These are phyloP conservation scores for Neolamprologus devosi DNA, from an alignment of 2,113 vertebrate genomes.

Conservation along the genomic window DNA sequence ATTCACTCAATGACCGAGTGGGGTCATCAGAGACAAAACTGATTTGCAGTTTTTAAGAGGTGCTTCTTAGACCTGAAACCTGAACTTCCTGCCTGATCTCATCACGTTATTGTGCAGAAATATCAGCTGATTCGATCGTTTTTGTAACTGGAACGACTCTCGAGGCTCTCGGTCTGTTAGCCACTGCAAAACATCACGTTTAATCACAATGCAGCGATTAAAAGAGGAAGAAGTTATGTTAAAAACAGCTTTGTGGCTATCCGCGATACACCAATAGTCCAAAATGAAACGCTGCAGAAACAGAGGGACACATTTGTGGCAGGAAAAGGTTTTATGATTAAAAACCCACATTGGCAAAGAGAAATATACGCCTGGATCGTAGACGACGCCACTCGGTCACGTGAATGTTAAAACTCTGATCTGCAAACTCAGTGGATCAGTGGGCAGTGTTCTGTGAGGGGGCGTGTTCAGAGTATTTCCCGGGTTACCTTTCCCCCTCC, in stretches of 20 bases:
- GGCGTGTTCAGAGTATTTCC: background rate
- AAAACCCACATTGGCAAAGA: background rate
- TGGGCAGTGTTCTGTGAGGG: background rate
- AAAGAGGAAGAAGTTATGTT: rapidly evolving
- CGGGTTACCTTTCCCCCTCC: slow-evolving; percentile 87
- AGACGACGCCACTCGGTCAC: background rate
- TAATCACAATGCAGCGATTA: background rate
- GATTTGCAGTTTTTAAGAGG: background rate
- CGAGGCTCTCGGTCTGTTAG: background rate
- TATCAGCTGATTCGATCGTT: background rate
- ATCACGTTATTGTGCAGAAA: background rate
- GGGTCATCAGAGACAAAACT: background rate
- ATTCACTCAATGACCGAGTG: background rate
- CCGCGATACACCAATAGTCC: rapidly evolving
- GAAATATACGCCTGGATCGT: too few species aligned
- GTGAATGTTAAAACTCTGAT: background rate
- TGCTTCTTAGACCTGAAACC: background rate
- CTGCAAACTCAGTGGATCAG: background rate
- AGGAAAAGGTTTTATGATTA: background rate
- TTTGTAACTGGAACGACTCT: background rate
- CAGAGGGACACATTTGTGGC: background rate
- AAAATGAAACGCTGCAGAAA: background rate
- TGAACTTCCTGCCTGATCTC: background rate
- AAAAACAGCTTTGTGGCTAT: rapidly evolving
- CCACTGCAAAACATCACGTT: background rate